These are phyloP conservation scores for Idaea aversata DNA, from an alignment of 2,888 invertebrate species.

Conservation along the genomic window DNA sequence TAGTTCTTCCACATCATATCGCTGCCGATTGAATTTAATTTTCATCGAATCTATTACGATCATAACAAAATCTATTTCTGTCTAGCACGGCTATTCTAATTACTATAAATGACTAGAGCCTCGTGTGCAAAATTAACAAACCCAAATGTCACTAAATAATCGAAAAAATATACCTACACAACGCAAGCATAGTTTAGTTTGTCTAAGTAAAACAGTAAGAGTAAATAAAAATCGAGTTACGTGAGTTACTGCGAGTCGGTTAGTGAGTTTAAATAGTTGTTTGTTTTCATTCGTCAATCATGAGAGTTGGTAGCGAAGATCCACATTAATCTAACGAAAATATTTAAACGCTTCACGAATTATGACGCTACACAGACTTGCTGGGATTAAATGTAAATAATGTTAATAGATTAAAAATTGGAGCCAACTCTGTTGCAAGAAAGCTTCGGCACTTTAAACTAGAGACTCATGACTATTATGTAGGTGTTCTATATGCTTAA, in stretches of 20 bases:
- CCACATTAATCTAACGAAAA: slow-evolving; percentile 26
- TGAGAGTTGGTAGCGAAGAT: slow-evolving; percentile 28
- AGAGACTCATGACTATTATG: background rate
- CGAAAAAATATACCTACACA: background rate
- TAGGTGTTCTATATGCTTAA: background rate
- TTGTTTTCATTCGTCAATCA: slow-evolving; percentile 37
- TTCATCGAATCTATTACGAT: background rate
- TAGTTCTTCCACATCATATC: background rate
- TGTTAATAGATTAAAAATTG: slow-evolving; percentile 16
- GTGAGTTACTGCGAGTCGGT: slow-evolving; percentile 24
- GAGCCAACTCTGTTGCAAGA: slow-evolving; percentile 15
- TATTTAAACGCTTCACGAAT: slow-evolving; percentile 21
- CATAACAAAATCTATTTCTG: background rate
- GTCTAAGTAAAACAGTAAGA: slow-evolving; percentile 21
- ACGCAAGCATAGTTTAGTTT: slow-evolving; percentile 9
- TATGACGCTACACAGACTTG: slow-evolving; percentile 13
- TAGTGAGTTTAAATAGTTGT: slow-evolving; percentile 31
- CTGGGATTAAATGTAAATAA: slow-evolving; percentile 17
- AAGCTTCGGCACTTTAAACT: background rate
- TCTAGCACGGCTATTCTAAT: background rate
- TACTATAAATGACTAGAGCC: background rate
- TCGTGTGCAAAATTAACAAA: background rate
- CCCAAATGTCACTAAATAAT: background rate
- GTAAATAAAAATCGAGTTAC: slow-evolving; percentile 30
- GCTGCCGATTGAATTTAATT: background rate